Evolutionary conservation across 2,113 vertebrate species (phyloP).

Genomic region (Hystrix cristata): DNA sequence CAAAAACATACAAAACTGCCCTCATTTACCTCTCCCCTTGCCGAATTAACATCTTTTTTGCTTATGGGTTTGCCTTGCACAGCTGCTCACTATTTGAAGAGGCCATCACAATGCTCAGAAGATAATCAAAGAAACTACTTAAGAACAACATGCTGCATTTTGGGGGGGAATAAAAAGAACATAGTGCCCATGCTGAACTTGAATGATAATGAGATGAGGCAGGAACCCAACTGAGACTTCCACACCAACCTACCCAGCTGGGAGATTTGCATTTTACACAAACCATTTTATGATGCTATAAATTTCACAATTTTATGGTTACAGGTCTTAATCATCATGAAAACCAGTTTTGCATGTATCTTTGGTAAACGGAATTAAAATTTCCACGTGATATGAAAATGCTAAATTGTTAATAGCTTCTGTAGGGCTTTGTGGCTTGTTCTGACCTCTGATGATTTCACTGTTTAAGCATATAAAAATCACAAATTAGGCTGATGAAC

Average conservation of each 20-base stretch:
- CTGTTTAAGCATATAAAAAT: constrained; percentile 54
- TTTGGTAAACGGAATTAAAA: constrained; percentile 63
- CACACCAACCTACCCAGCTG: neutral
- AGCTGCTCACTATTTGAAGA: constrained; percentile 73
- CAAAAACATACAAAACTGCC: constrained; percentile 26
- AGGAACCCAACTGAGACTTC: constrained; percentile 46
- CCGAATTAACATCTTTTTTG: constrained; percentile 57
- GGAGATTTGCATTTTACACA: constrained; percentile 68
- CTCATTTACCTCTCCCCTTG: neutral
- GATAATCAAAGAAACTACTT: constrained; percentile 73
- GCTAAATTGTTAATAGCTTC: constrained; percentile 40
- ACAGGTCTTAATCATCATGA: constrained; percentile 60
- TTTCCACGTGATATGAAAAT: constrained; percentile 64
- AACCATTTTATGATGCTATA: constrained; percentile 60
- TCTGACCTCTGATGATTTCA: constrained; percentile 56
- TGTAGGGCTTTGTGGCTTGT: constrained; percentile 12
- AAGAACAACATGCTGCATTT: constrained; percentile 59
- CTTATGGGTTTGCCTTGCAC: constrained; percentile 48
- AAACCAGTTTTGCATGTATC: constrained; percentile 61
- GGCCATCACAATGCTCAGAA: constrained; percentile 56
- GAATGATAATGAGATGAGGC: constrained; percentile 47
- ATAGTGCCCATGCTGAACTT: neutral
- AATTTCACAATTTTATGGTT: constrained; percentile 64
- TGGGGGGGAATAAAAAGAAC: neutral
- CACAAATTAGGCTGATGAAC: constrained; percentile 26